Evolutionary conservation across 2,888 invertebrate genomes (phyloP), one percentile per base, ranked within the genome.

Genomic region (Sminthurides aquaticus): DNA sequence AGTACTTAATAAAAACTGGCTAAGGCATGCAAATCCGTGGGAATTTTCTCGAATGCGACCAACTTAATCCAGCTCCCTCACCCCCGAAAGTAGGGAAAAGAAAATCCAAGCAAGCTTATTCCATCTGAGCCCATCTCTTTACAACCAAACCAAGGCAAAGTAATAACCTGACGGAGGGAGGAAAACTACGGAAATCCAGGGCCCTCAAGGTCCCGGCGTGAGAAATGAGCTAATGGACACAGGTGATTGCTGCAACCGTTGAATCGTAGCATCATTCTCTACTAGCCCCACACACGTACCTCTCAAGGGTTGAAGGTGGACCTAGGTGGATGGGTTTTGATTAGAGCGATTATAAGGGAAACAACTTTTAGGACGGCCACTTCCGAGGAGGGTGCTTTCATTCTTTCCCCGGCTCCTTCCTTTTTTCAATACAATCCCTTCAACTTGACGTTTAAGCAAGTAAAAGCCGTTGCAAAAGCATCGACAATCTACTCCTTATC

Each of bases 131-230:
- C 43, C 15, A 34, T 15, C 15, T 15, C 43, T 34, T 15, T 15
- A 34, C 43, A 34, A 11, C 43, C 43, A 34, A 5, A 34, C 43
- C 43, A 15, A 34, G 43, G 5, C 43, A 5, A 34, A 34, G 15
- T 11, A 34, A 11, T 34, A n/a, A n/a, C n/a, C n/a, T n/a, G n/a
- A n/a, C n/a, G n/a, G n/a, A n/a, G n/a, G n/a, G n/a, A n/a, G n/a
- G n/a, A n/a, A n/a, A n/a, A 34, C 43, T 15, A 34, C 5, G 43
- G 43, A 34, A 11, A 34, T 34, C 8, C n/a, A 15, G 43, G 43
- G 43, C 43, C 43, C 43, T 34, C 43, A 34, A 34, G 43, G 43
- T 34, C 43, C 43, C 43, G 43, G 43, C 43, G 43, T 34, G 43
- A 34, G 43, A 34, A 34, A 34, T 34, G 15, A 34, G 43, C 43